These are phyloP conservation scores for Eucriotettix oculatus DNA, from an alignment of 2,888 invertebrate species.

Conservation along the genomic window DNA sequence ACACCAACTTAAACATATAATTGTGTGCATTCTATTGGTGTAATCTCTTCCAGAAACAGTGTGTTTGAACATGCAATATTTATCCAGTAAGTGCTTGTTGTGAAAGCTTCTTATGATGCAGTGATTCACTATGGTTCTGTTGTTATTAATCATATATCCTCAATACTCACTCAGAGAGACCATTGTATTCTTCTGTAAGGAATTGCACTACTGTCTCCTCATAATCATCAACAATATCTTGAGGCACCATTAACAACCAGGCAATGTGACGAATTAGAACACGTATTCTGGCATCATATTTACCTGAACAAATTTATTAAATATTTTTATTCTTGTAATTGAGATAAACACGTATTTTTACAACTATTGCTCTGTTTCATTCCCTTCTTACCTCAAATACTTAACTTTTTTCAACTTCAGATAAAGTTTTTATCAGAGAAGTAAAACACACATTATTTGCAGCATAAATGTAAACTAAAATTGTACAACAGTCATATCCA, in stretches of 20 bases:
- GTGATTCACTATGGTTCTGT: too few relatives aligned
- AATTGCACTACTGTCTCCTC: slow-evolving; percentile 37
- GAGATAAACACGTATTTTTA: too few relatives aligned
- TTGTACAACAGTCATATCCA: not conserved
- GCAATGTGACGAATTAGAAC: slow-evolving; percentile 37
- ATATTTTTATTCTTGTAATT: too few relatives aligned
- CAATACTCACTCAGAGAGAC: slow-evolving; percentile 4
- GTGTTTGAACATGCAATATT: too few relatives aligned
- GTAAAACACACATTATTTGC: not conserved
- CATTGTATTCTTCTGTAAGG: slow-evolving; percentile 20
- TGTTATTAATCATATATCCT: not conserved
- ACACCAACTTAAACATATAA: too few relatives aligned
- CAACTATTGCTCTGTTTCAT: not conserved
- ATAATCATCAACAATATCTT: slow-evolving; percentile 36
- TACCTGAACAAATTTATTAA: slow-evolving; percentile 25
- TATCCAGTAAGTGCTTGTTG: too few relatives aligned
- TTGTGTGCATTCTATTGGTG: too few relatives aligned
- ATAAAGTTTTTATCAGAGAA: not conserved
- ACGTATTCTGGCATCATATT: slow-evolving; percentile 43
- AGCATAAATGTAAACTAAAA: too few relatives aligned
- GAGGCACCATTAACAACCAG: slow-evolving; percentile 32
- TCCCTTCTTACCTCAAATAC: not conserved
- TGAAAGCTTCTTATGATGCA: too few relatives aligned
- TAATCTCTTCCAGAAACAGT: too few relatives aligned
- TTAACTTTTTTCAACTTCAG: too few relatives aligned